These are phyloP conservation scores for Sternotherus odoratus DNA, from an alignment of 2,797 vertebrate species.

Conservation along the genomic window DNA sequence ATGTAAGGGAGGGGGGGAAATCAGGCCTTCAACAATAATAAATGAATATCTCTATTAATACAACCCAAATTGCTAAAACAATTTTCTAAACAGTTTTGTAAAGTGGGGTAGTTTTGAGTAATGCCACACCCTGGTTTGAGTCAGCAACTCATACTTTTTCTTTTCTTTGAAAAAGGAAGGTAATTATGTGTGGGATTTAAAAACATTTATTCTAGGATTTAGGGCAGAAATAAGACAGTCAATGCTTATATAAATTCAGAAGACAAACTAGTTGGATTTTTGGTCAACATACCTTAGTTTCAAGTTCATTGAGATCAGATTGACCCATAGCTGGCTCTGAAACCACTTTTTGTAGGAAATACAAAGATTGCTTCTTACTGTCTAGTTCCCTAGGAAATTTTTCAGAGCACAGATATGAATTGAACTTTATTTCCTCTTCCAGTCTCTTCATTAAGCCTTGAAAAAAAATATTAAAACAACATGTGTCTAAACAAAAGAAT, in stretches of 20 bases:
- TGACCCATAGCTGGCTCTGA: constrained; percentile 93
- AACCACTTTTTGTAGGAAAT: constrained; percentile 91
- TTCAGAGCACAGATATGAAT: constrained; percentile 93
- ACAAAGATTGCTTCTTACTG: constrained; percentile 84
- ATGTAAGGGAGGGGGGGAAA: not conserved
- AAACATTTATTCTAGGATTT: constrained; percentile 3
- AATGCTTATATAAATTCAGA: not conserved
- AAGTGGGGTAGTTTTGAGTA: not conserved
- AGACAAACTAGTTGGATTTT: not conserved
- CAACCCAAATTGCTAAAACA: not conserved
- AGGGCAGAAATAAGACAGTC: not conserved
- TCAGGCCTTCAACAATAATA: not conserved
- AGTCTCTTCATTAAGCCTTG: constrained; percentile 94
- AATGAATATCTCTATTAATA: constrained; percentile 3
- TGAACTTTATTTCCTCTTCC: constrained; percentile 96
- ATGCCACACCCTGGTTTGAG: not conserved
- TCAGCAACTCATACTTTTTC: not conserved
- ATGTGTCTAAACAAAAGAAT: constrained; percentile 34
- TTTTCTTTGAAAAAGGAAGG: not conserved
- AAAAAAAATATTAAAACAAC: constrained; percentile 65
- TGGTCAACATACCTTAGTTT: constrained; percentile 86
- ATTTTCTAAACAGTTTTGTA: constrained; percentile 15
- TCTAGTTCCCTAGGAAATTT: constrained; percentile 95
- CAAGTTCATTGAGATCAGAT: constrained; percentile 88
- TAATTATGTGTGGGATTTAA: constrained; percentile 3